These are phyloP conservation scores for Ceuthmochares aereus DNA, from an alignment of 2,113 vertebrate species.

Conservation along the genomic window DNA sequence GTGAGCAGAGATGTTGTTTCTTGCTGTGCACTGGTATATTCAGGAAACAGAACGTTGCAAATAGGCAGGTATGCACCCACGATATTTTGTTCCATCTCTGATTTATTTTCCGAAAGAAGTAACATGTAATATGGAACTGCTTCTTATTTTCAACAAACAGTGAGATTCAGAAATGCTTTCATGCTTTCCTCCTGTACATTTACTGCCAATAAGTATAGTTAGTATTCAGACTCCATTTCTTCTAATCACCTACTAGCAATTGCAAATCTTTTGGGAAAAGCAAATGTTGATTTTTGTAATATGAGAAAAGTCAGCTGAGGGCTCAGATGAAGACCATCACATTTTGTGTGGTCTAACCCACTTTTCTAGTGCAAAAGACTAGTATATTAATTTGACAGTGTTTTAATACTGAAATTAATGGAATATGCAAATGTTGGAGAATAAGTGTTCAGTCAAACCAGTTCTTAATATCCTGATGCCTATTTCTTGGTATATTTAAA, in stretches of 20 bases:
- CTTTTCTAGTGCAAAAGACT: neutral
- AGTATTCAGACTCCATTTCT: neutral
- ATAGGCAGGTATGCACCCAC: neutral
- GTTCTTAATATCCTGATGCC: neutral
- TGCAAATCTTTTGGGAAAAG: constrained; percentile 5
- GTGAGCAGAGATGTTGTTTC: neutral
- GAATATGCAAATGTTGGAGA: neutral
- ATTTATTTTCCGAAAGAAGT: neutral
- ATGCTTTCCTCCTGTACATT: neutral
- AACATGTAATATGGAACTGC: neutral
- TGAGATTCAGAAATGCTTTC: neutral
- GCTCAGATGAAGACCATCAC: neutral
- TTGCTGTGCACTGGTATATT: neutral
- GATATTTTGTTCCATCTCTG: neutral
- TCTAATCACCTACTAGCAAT: neutral
- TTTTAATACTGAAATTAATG: constrained; percentile 18
- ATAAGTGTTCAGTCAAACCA: neutral
- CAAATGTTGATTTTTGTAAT: constrained; percentile 34
- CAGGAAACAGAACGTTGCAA: neutral
- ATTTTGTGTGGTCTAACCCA: neutral
- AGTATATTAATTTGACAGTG: neutral
- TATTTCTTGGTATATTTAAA: neutral
- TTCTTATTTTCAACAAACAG: neutral
- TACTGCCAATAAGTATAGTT: neutral
- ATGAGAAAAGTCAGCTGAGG: neutral